Percentiles rank a stretch among this genome's conserved stretches.
These are phyloP conservation scores for Bombus sylvicola DNA, from an alignment of 1,140 invertebrate genomes.

Conservation along the genomic window DNA sequence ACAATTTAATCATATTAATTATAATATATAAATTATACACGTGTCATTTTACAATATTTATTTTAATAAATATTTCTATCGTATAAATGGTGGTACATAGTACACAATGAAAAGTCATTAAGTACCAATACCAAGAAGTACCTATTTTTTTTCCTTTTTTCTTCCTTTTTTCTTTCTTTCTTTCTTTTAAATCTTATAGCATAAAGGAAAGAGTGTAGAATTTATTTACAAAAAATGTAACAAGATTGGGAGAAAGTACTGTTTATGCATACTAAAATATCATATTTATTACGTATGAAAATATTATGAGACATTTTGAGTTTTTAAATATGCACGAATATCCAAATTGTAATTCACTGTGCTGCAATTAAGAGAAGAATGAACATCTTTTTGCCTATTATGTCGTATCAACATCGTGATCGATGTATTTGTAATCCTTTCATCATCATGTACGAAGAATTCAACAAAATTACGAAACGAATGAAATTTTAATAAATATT, in stretches of 20 bases:
- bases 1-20: conserved; percentile 51
- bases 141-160: conserved; percentile 9
- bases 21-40: conserved; percentile 60
- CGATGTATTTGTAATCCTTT: not conserved
- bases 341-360: conserved; percentile 21
- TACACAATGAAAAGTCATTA: conserved; percentile 60
- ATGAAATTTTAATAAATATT: not conserved
- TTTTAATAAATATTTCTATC: conserved; percentile 68
- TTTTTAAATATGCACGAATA: conserved; percentile 26
- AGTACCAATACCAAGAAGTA: conserved; percentile 58
- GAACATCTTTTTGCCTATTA: not conserved
- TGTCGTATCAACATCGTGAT: not conserved
- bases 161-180: not conserved
- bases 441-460: not conserved
- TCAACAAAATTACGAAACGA: not conserved
- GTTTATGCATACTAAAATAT: conserved; percentile 51
- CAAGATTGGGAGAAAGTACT: conserved; percentile 27
- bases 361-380: conserved; percentile 12
- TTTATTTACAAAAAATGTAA: conserved; percentile 46
- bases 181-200: conserved; percentile 3
- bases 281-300: conserved; percentile 44
- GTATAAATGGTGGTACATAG: conserved; percentile 49
- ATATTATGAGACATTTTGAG: conserved; percentile 38
- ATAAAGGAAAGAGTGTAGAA: conserved; percentile 27
- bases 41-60: conserved; percentile 59